Percentiles rank a stretch among this genome's conserved stretches.
Evolutionary conservation across 2,113 vertebrate species (phyloP).

Genomic region (Podilymbus podiceps): DNA sequence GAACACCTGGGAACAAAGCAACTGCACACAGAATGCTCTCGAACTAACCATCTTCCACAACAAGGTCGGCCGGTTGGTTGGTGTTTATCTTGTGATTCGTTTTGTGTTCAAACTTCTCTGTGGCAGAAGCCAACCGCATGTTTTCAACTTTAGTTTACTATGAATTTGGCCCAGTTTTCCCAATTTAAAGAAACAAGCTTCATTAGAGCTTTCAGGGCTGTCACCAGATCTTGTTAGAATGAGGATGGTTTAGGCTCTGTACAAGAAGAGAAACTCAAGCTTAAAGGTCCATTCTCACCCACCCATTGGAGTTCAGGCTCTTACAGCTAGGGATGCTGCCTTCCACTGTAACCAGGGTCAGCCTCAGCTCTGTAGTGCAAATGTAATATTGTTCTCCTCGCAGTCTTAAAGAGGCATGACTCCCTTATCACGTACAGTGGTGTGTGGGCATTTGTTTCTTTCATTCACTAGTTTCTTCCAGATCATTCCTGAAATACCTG

Average conservation of each 20-base stretch:
- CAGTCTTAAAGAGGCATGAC: neutral
- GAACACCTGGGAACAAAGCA: neutral
- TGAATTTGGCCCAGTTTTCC: neutral
- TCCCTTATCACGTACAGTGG: rapidly evolving
- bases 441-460: rapidly evolving
- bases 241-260: neutral
- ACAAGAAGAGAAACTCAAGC: neutral
- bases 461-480: neutral
- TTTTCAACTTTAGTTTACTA: neutral
- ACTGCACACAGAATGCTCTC: neutral
- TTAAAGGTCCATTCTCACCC: neutral
- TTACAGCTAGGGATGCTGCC: neutral
- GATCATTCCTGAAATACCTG: neutral
- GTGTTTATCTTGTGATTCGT: neutral
- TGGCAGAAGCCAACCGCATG: neutral
- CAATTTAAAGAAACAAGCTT: neutral
- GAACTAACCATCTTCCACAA: neutral
- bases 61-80: rapidly evolving
- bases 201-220: neutral
- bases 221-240: neutral
- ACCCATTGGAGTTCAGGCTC: neutral
- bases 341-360: neutral
- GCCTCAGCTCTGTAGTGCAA: neutral
- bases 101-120: neutral
- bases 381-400: neutral